phyloP scores from a whole-genome alignment of 2,113 vertebrate genomes.

The Myotis lucifugus region DNA sequence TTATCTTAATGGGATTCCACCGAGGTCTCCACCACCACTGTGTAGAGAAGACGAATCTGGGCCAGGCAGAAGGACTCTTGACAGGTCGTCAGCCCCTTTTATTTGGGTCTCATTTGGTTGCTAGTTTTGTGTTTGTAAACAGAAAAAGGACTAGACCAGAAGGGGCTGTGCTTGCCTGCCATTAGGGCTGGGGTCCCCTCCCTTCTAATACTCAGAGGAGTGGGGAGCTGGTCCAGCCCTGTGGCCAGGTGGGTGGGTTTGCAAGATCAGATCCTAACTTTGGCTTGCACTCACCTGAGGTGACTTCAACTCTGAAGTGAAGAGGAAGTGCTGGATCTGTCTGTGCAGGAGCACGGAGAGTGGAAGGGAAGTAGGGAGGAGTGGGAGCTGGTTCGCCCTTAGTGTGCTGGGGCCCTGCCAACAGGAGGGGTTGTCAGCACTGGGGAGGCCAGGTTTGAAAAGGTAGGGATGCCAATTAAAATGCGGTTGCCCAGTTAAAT shows the following conservation, averaged over 20 bases:
- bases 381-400: background rate
- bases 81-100: slow-evolving; percentile 4
- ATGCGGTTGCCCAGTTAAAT: background rate
- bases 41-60: background rate
- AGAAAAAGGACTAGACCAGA: background rate
- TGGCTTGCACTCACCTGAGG: background rate
- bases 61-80: background rate
- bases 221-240: background rate
- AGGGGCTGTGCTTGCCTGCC: background rate
- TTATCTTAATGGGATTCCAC: slow-evolving; percentile 34
- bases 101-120: background rate
- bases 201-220: background rate
- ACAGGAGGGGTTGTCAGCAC: no score
- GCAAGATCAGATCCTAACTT: background rate
- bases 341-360: background rate
- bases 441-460: background rate
- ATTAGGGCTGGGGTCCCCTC: background rate
- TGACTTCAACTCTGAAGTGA: background rate
- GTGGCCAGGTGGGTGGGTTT: background rate
- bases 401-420: rapidly evolving
- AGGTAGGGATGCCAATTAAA: background rate
- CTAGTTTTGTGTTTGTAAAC: slow-evolving; percentile 32
- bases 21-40: background rate
- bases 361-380: background rate
- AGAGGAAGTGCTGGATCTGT: background rate